phyloP scores from a whole-genome alignment of 2,113 vertebrate species.

The Papio anubis region DNA sequence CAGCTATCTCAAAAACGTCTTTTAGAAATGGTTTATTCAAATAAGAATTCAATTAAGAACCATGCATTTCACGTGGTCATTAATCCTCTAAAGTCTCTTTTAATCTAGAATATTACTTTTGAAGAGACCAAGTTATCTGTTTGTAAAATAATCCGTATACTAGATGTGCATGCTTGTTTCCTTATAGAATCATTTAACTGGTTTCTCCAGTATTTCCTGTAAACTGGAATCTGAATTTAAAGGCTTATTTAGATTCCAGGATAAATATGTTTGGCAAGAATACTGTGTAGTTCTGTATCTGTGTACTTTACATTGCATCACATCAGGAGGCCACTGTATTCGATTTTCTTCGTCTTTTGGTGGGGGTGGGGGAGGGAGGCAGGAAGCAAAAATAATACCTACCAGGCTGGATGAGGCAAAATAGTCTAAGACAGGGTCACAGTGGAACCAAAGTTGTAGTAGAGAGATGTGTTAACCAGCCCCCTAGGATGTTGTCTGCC shows the following conservation, averaged over 20 bases:
- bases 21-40: constrained; percentile 5
- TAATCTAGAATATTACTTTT: constrained; percentile 18
- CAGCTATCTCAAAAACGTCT: background rate
- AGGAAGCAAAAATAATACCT: background rate
- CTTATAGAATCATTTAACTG: background rate
- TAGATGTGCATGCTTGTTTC: background rate
- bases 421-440: background rate
- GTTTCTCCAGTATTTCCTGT: constrained; percentile 63
- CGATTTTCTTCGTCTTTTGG: background rate
- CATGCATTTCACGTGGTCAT: background rate
- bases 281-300: background rate
- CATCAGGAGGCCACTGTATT: background rate
- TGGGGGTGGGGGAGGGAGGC: background rate
- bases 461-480: background rate
- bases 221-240: constrained; percentile 29
- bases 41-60: background rate
- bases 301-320: background rate
- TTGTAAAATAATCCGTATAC: background rate
- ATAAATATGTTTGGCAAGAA: constrained; percentile 31
- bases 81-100: constrained; percentile 24
- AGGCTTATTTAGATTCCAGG: constrained; percentile 23
- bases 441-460: background rate
- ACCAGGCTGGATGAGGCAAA: background rate
- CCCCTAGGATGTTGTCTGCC: background rate
- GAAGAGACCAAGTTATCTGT: constrained; percentile 1